Evolutionary conservation across 2,888 invertebrate genomes (phyloP).

Genomic region (Therioaphis trifolii): DNA sequence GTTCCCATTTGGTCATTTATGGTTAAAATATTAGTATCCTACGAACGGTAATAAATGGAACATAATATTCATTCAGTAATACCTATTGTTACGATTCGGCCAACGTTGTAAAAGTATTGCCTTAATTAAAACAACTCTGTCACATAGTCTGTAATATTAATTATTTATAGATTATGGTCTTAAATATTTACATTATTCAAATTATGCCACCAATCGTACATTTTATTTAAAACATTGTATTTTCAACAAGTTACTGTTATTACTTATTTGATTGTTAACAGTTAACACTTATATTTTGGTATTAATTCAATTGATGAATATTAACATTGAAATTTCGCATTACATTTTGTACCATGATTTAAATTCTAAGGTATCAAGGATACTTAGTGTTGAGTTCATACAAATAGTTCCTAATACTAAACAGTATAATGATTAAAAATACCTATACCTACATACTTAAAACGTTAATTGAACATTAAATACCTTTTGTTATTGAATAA

Average conservation of each 20-base stretch:
- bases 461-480: background rate
- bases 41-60: background rate
- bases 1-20: background rate
- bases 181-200: background rate
- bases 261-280: no score
- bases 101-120: background rate
- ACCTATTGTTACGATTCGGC: no score
- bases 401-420: no score
- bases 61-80: background rate
- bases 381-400: no score
- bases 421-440: no score
- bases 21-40: background rate
- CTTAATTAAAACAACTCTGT: background rate
- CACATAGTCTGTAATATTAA: background rate
- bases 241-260: no score
- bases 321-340: no score
- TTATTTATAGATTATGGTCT: background rate
- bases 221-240: background rate
- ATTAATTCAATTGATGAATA: no score
- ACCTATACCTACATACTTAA: background rate
- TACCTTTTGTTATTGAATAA: background rate
- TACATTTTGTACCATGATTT: no score
- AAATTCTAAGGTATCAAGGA: no score
- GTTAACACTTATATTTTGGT: no score
- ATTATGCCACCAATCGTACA: background rate